Evolutionary conservation across 1,140 invertebrate genomes (phyloP).

Genomic region (Ostrea denselamellosa): DNA sequence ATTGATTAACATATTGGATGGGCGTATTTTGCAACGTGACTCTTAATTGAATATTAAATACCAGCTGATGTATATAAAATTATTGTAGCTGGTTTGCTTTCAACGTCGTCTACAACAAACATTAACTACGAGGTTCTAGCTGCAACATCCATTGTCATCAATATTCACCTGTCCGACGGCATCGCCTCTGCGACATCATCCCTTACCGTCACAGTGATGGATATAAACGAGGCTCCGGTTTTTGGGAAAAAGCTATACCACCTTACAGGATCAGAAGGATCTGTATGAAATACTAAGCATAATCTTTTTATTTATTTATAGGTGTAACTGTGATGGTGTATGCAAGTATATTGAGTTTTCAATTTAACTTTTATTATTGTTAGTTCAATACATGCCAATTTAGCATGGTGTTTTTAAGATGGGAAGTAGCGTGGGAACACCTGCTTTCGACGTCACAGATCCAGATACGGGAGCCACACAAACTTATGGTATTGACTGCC

Average conservation of each 20-base stretch:
- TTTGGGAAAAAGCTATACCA: conserved; percentile 45
- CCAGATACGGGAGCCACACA: conserved; percentile 42
- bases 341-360: too few relatives aligned
- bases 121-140: conserved; percentile 42
- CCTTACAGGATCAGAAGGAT: conserved; percentile 43
- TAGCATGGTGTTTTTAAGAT: conserved; percentile 12
- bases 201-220: conserved; percentile 44
- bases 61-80: not conserved
- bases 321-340: too few relatives aligned
- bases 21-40: too few relatives aligned
- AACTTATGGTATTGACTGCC: conserved; percentile 42
- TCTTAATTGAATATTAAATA: not conserved
- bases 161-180: conserved; percentile 45
- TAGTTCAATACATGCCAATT: not conserved
- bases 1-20: too few relatives aligned
- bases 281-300: conserved; percentile 21
- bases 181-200: conserved; percentile 14
- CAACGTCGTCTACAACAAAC: conserved; percentile 35
- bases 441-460: conserved; percentile 46
- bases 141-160: not conserved
- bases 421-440: conserved; percentile 36
- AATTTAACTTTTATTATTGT: too few relatives aligned
- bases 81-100: conserved; percentile 28
- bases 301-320: too few relatives aligned
- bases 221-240: conserved; percentile 52